Conservation (phyloP, 2,797 vertebrate species). For the Sebastes glaucus region DNA sequence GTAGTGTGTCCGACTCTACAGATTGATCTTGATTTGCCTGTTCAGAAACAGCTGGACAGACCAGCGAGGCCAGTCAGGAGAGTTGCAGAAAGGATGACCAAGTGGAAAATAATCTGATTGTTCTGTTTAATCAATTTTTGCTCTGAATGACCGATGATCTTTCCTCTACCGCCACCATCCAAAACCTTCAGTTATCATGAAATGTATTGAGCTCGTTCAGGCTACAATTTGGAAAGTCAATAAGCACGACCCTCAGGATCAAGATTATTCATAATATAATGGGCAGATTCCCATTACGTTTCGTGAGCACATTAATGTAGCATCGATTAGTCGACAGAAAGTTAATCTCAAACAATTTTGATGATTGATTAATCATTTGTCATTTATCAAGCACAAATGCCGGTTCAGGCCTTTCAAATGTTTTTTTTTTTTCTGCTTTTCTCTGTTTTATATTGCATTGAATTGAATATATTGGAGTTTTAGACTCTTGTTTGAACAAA, state of each 20-base stretch:
- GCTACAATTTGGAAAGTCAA: neutral
- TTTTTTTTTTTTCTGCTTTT: too few species aligned
- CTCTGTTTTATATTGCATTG: neutral
- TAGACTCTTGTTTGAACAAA: neutral
- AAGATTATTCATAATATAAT: neutral
- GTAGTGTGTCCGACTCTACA: neutral
- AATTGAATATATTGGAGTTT: neutral
- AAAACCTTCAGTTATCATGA: neutral
- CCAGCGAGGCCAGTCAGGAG: neutral
- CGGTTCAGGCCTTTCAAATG: neutral
- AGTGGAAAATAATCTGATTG: neutral
- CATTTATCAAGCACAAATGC: neutral
- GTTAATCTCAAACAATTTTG: neutral
- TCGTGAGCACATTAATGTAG: neutral
- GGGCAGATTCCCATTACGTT: neutral
- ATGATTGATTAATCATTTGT: neutral
- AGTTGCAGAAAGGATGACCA: neutral
- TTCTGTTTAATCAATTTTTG: neutral
- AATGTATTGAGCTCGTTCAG: neutral
- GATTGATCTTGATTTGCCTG: slow-evolving; percentile 22
- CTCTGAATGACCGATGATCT: neutral
- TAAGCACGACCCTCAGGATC: neutral
- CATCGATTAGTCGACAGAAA: neutral
- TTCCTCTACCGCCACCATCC: neutral
- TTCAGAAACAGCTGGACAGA: slow-evolving; percentile 30